phyloP scores from a whole-genome alignment of 2,113 vertebrate genomes.

The Dicaeum eximium region DNA sequence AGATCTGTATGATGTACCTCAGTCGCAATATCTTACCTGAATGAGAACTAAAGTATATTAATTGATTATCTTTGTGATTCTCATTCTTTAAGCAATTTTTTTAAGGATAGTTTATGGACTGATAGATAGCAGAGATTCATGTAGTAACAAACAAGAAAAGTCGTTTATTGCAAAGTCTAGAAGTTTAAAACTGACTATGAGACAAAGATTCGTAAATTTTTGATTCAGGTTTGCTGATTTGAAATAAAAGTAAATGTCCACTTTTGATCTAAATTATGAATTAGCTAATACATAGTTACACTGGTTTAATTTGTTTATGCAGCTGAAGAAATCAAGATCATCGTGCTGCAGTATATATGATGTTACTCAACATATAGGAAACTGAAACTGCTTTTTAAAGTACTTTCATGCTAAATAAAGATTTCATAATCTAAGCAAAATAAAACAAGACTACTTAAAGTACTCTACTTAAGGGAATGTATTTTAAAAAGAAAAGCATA shows the following conservation, averaged over 20 bases:
- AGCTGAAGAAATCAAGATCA: background rate
- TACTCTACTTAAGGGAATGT: background rate
- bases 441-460: background rate
- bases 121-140: background rate
- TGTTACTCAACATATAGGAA: background rate
- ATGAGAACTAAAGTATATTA: background rate
- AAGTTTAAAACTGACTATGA: background rate
- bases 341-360: background rate
- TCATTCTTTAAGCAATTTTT: background rate
- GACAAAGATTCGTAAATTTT: background rate
- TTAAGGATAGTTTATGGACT: background rate
- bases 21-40: rapidly evolving
- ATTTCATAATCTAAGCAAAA: background rate
- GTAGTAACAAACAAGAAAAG: background rate
- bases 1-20: background rate
- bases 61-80: background rate
- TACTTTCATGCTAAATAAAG: background rate
- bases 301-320: background rate
- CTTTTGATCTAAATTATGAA: background rate
- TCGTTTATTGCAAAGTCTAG: background rate
- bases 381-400: background rate
- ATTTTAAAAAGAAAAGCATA: background rate
- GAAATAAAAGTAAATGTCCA: background rate
- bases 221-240: background rate
- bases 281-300: background rate